phyloP scores from a whole-genome alignment of 2,113 vertebrate genomes.

The Bufo gargarizans region DNA sequence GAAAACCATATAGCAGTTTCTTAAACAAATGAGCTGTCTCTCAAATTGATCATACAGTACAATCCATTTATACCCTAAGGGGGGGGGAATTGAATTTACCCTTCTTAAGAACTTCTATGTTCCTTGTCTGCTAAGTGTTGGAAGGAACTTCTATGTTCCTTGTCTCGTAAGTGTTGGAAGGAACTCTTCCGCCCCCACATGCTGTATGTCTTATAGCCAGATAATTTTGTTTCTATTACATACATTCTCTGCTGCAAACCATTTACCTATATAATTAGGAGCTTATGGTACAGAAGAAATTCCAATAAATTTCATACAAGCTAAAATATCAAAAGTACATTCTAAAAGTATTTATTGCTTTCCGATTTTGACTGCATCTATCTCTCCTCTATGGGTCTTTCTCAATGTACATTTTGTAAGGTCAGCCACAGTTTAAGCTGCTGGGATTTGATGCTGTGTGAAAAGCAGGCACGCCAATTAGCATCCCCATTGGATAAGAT shows the following conservation, averaged over 20 bases:
- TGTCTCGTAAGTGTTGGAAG: no score
- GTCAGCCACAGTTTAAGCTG: slow-evolving; percentile 40
- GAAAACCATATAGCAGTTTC: no score
- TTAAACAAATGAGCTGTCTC: no score
- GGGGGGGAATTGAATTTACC: no score
- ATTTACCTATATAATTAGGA: background rate
- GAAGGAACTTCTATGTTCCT: no score
- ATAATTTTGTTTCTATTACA: background rate
- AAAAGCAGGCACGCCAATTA: slow-evolving; percentile 34
- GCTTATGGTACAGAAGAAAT: background rate
- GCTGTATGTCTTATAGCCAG: no score
- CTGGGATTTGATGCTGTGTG: slow-evolving; percentile 27
- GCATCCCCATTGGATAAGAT: slow-evolving; percentile 11
- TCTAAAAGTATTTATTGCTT: background rate
- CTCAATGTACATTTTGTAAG: background rate
- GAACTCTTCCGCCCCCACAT: no score
- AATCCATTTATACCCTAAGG: no score
- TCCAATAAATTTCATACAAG: background rate
- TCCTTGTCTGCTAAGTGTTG: no score
- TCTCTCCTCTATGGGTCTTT: slow-evolving; percentile 10
- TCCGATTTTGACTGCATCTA: background rate
- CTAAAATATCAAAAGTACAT: background rate
- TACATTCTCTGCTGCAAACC: background rate
- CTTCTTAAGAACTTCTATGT: no score
- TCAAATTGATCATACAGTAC: no score